Evolutionary conservation across 2,113 vertebrate species (phyloP).

Genomic region (Proteles cristata): DNA sequence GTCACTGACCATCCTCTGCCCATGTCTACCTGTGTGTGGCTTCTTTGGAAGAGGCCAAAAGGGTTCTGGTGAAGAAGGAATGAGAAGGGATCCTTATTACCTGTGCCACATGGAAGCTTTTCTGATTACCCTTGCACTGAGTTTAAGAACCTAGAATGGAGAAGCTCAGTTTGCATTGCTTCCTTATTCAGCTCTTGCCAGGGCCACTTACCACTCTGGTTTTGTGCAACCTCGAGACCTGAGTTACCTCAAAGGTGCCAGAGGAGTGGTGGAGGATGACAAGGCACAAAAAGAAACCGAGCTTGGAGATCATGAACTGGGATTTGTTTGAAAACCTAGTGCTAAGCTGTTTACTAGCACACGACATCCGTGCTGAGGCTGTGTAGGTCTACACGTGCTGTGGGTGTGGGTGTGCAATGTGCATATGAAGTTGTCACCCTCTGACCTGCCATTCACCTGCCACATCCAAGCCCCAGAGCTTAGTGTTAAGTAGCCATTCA

Average conservation of each 20-base stretch:
- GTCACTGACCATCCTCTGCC: neutral
- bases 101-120: neutral
- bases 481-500: neutral
- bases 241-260: neutral
- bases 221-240: neutral
- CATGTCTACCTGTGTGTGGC: neutral
- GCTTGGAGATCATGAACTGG: neutral
- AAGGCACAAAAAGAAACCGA: neutral
- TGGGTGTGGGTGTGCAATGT: accelerated
- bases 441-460: neutral
- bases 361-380: accelerated
- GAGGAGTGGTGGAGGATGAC: neutral
- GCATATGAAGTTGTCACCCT: too few species aligned
- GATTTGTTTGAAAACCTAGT: neutral
- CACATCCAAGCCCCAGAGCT: neutral
- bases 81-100: neutral
- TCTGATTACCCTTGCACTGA: neutral
- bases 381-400: accelerated
- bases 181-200: neutral
- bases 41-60: neutral
- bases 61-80: neutral
- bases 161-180: neutral
- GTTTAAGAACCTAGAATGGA: neutral
- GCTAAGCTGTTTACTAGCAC: neutral
- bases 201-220: neutral